Conservation (phyloP, 1,140 invertebrate genomes). For the Oedothorax gibbosus region DNA sequence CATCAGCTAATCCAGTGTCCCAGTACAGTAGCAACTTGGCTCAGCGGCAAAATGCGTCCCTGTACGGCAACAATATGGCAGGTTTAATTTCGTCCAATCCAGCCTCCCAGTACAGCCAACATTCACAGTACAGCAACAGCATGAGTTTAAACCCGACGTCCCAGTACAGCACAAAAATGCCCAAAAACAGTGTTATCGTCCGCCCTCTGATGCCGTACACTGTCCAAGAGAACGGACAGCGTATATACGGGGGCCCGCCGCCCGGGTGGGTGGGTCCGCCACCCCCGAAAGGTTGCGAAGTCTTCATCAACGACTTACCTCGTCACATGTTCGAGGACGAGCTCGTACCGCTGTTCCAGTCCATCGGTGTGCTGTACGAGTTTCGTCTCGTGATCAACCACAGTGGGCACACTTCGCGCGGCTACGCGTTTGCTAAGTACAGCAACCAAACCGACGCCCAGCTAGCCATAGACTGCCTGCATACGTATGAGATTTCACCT, state of each 20-base stretch:
- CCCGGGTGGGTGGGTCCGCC: slow-evolving; percentile 68
- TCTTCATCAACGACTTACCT: slow-evolving; percentile 73
- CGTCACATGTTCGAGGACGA: slow-evolving; percentile 72
- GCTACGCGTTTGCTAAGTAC: slow-evolving; percentile 73
- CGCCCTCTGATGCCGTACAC: too few species aligned
- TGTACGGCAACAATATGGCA: too few species aligned
- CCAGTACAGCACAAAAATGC: too few species aligned
- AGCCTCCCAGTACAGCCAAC: too few species aligned
- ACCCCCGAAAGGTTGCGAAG: slow-evolving; percentile 69
- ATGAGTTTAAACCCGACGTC: too few species aligned
- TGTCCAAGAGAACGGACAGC: slow-evolving; percentile 78
- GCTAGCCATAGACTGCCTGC: slow-evolving; percentile 66
- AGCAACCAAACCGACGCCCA: slow-evolving; percentile 68
- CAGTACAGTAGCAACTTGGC: too few species aligned
- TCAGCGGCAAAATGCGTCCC: too few species aligned
- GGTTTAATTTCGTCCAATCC: too few species aligned
- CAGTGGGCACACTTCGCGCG: slow-evolving; percentile 71
- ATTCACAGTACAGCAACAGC: too few species aligned
- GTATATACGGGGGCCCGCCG: slow-evolving; percentile 72
- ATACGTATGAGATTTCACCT: slow-evolving; percentile 92
- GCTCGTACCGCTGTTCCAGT: slow-evolving; percentile 71
- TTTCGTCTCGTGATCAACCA: slow-evolving; percentile 72
- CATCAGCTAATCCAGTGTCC: too few species aligned
- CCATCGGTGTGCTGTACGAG: slow-evolving; percentile 72
- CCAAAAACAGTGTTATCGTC: too few species aligned